Evolutionary conservation across 2,888 invertebrate species (phyloP).

Genomic region (Drosophila falleni): DNA sequence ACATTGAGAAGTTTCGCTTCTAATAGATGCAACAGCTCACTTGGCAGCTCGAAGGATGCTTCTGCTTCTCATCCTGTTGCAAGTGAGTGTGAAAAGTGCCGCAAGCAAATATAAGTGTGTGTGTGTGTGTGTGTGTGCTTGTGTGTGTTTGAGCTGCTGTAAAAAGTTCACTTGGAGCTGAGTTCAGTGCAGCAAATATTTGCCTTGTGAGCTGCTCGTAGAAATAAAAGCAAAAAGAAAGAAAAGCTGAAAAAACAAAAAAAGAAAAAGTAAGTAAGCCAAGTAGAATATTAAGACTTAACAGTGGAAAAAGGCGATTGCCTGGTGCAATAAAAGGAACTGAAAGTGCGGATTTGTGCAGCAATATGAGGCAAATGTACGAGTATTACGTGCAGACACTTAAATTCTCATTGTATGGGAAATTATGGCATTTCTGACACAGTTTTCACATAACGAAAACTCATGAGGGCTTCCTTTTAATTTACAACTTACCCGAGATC

Average conservation of each 20-base stretch:
- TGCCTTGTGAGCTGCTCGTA: slow-evolving; percentile 41
- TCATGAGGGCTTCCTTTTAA: slow-evolving; percentile 18
- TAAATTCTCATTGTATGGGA: slow-evolving; percentile 37
- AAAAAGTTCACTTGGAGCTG: slow-evolving; percentile 65
- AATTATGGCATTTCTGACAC: slow-evolving; percentile 36
- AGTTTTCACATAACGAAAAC: slow-evolving; percentile 23
- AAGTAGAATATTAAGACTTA: slow-evolving; percentile 62
- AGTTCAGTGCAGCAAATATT: slow-evolving; percentile 64
- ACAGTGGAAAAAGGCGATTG: slow-evolving; percentile 44
- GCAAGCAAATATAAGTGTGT: slow-evolving; percentile 19
- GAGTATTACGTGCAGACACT: slow-evolving; percentile 44
- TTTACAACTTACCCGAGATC: slow-evolving; percentile 20
- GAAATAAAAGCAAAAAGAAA: slow-evolving; percentile 9
- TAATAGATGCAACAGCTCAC: slow-evolving; percentile 30
- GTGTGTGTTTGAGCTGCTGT: slow-evolving; percentile 24
- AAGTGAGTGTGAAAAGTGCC: slow-evolving; percentile 55
- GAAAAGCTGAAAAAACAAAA: neutral
- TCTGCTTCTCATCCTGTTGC: slow-evolving; percentile 10
- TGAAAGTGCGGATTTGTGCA: slow-evolving; percentile 50
- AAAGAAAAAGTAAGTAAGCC: slow-evolving; percentile 40
- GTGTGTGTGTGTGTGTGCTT: neutral
- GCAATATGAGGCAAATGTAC: slow-evolving; percentile 23
- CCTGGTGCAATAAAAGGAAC: slow-evolving; percentile 47
- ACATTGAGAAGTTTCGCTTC: slow-evolving; percentile 23
- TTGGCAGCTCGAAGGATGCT: slow-evolving; percentile 12